Evolutionary conservation across 2,888 invertebrate species (phyloP).

Genomic region (Mesopsocus fuscifrons): DNA sequence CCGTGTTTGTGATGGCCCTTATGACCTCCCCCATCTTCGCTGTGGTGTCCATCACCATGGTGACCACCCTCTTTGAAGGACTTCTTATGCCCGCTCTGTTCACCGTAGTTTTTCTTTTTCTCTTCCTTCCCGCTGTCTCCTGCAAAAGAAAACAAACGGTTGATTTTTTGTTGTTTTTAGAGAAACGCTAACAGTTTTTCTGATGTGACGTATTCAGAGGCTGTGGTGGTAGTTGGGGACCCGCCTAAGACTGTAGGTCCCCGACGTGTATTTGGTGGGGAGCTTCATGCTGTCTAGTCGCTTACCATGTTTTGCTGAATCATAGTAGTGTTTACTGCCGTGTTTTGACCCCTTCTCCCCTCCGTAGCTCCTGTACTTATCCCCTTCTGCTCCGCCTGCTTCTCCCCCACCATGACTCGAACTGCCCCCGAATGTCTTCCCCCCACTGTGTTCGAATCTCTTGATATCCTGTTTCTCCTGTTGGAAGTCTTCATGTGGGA

Average conservation of each 20-base stretch:
- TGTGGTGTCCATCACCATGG: neutral
- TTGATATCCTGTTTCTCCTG: neutral
- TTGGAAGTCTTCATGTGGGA: neutral
- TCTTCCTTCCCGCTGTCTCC: slow-evolving; percentile 5
- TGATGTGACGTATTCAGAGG: neutral
- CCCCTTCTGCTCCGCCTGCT: neutral
- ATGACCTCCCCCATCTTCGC: neutral
- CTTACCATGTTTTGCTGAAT: neutral
- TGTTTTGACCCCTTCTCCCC: neutral
- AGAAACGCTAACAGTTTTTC: neutral
- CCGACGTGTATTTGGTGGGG: neutral
- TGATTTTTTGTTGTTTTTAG: neutral
- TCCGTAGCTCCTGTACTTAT: neutral
- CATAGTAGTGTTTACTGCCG: neutral
- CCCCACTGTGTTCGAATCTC: neutral
- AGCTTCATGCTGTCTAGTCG: neutral
- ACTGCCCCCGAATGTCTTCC: neutral
- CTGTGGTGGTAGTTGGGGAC: neutral
- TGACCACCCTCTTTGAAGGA: neutral
- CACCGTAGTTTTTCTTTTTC: neutral
- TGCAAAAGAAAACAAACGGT: neutral
- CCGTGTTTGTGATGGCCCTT: neutral
- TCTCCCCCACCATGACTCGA: neutral
- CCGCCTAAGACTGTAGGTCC: neutral
- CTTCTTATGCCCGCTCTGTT: neutral